These are phyloP conservation scores for Sphinx pinastri DNA, from an alignment of 2,888 invertebrate genomes.

Conservation along the genomic window DNA sequence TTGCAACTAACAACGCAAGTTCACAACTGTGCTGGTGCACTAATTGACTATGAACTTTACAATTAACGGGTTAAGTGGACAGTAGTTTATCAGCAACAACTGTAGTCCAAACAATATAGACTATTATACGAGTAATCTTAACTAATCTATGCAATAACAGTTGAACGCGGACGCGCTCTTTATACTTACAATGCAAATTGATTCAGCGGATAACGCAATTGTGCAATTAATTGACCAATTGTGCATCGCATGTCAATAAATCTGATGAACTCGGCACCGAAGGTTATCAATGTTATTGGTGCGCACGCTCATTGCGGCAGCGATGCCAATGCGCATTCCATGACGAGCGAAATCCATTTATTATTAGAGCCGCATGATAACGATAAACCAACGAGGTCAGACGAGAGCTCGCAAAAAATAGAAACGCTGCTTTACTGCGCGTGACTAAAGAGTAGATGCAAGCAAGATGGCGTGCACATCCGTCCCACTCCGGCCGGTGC, in stretches of 20 bases:
- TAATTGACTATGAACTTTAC: constrained; percentile 74
- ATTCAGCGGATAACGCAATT: constrained; percentile 40
- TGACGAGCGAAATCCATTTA: constrained; percentile 71
- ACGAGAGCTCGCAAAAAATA: constrained; percentile 79
- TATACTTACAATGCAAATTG: constrained; percentile 38
- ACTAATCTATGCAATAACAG: constrained; percentile 42
- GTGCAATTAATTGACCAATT: constrained; percentile 44
- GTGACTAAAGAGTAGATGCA: constrained; percentile 78
- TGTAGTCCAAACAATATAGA: constrained; percentile 52
- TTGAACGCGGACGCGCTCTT: constrained; percentile 38
- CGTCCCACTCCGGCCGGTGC: constrained; percentile 60
- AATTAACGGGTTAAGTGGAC: constrained; percentile 72
- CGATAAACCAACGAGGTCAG: constrained; percentile 82
- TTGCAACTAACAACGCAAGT: constrained; percentile 66
- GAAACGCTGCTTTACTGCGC: constrained; percentile 78
- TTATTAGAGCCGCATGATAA: constrained; percentile 77
- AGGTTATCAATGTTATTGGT: constrained; percentile 69
- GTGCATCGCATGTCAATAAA: constrained; percentile 55
- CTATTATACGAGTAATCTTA: constrained; percentile 44
- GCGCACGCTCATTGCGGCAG: constrained; percentile 54
- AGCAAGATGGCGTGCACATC: constrained; percentile 72
- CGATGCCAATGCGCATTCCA: constrained; percentile 58
- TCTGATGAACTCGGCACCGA: constrained; percentile 56
- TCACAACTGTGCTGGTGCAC: constrained; percentile 70
- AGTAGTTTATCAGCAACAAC: constrained; percentile 57